Percentiles rank a stretch among this genome's conserved stretches.
These are phyloP conservation scores for Sebastes itinus DNA, from an alignment of 2,797 vertebrate genomes.

Conservation along the genomic window DNA sequence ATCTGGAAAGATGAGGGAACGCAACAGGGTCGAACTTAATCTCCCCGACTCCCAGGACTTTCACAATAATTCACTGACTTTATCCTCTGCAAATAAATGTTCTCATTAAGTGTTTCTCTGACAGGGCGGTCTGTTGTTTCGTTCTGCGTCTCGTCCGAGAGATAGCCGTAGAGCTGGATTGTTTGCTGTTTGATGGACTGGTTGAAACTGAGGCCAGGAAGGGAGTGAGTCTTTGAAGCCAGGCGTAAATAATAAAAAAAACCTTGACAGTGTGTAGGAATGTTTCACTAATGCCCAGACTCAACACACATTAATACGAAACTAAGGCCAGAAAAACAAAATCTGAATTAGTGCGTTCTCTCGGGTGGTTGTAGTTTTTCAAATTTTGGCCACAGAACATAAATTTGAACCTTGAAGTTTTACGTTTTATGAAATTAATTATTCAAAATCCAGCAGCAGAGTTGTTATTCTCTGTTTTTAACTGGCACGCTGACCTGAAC, in stretches of 20 bases:
- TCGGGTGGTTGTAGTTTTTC: conserved; percentile 23
- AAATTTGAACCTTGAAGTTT: conserved; percentile 47
- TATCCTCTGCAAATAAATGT: conserved; percentile 37
- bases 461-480: conserved; percentile 15
- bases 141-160: conserved; percentile 31
- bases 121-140: conserved; percentile 21
- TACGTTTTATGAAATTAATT: conserved; percentile 37
- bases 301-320: conserved; percentile 25
- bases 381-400: conserved; percentile 17
- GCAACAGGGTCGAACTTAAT: neutral
- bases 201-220: conserved; percentile 38
- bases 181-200: conserved; percentile 58
- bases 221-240: conserved; percentile 35
- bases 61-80: conserved; percentile 20
- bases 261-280: conserved; percentile 33
- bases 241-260: conserved; percentile 46
- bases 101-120: conserved; percentile 39
- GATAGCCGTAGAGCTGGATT: conserved; percentile 37
- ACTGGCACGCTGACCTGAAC: conserved; percentile 24
- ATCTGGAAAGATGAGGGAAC: conserved; percentile 33
- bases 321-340: conserved; percentile 10
- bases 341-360: conserved; percentile 38
- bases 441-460: conserved; percentile 10
- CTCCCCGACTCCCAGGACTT: conserved; percentile 4
- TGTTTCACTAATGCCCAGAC: conserved; percentile 38